Conservation (phyloP, 2,888 invertebrate species). For the Acleris cristana region DNA sequence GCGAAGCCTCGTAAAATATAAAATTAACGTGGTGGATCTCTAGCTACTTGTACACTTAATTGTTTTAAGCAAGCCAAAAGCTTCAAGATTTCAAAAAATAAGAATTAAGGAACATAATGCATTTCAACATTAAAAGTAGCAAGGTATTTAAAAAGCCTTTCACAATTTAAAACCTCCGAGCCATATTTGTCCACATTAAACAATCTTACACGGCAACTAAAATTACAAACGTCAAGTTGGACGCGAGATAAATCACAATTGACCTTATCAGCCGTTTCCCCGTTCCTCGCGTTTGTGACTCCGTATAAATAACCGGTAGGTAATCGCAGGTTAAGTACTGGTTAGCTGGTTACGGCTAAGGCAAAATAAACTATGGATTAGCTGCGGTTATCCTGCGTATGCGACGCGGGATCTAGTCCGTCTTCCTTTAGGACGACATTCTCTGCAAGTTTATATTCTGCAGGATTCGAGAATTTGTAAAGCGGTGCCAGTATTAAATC, state of each 20-base stretch:
- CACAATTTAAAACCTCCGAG: too few species aligned
- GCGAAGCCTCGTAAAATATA: too few species aligned
- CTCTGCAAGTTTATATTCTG: background rate
- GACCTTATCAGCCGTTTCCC: conserved; percentile 52
- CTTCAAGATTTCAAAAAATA: too few species aligned
- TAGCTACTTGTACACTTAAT: too few species aligned
- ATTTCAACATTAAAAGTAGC: too few species aligned
- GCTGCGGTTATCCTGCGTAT: background rate
- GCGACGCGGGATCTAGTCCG: conserved; percentile 12
- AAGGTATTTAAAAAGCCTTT: too few species aligned
- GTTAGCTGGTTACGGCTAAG: conserved; percentile 22
- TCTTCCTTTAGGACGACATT: conserved; percentile 15
- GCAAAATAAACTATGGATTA: conserved; percentile 22
- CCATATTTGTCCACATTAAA: background rate
- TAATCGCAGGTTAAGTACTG: conserved; percentile 31
- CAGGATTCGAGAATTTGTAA: background rate
- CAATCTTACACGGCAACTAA: conserved; percentile 1
- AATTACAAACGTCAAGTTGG: conserved; percentile 14
- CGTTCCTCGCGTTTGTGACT: conserved; percentile 50
- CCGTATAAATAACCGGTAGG: conserved; percentile 46
- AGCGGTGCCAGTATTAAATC: too few species aligned
- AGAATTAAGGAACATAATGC: too few species aligned
- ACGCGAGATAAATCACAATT: conserved; percentile 57
- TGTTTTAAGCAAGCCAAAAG: too few species aligned
- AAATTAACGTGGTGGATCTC: too few species aligned